Conservation (phyloP, 2,797 vertebrate genomes). For the Ispidina picta region DNA sequence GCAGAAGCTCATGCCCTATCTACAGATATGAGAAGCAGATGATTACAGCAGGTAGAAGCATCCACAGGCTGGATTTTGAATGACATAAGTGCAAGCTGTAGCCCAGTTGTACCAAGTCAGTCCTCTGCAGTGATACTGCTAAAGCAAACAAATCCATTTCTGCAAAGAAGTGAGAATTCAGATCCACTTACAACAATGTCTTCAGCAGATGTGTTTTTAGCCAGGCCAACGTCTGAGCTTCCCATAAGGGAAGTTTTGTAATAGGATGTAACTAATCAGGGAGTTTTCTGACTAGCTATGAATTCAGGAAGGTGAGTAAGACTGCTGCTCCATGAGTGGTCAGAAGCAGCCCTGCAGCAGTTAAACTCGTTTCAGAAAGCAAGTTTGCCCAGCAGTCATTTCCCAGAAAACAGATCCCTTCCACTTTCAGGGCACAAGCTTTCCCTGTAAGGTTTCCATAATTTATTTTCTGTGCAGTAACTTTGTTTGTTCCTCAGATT, state of each 20-base stretch:
- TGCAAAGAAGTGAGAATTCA: background rate
- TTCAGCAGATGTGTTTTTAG: background rate
- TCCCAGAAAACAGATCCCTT: background rate
- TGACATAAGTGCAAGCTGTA: background rate
- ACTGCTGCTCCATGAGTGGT: rapidly evolving
- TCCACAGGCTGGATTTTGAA: rapidly evolving
- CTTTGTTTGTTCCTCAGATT: background rate
- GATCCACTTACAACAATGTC: background rate
- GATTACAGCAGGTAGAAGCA: background rate
- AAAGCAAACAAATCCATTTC: background rate
- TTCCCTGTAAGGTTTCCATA: background rate
- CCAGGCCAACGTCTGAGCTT: background rate
- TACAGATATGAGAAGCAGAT: background rate
- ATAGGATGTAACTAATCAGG: background rate
- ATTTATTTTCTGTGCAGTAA: background rate
- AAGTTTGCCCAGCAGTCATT: background rate
- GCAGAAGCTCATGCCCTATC: background rate
- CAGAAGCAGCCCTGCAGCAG: background rate
- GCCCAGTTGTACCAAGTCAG: background rate
- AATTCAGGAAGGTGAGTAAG: background rate
- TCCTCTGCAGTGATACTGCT: background rate
- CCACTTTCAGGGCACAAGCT: background rate
- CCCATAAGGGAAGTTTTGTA: background rate
- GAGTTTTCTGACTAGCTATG: background rate
- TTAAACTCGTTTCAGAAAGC: background rate